phyloP scores from a whole-genome alignment of 2,113 vertebrate genomes.

The Rana temporaria region DNA sequence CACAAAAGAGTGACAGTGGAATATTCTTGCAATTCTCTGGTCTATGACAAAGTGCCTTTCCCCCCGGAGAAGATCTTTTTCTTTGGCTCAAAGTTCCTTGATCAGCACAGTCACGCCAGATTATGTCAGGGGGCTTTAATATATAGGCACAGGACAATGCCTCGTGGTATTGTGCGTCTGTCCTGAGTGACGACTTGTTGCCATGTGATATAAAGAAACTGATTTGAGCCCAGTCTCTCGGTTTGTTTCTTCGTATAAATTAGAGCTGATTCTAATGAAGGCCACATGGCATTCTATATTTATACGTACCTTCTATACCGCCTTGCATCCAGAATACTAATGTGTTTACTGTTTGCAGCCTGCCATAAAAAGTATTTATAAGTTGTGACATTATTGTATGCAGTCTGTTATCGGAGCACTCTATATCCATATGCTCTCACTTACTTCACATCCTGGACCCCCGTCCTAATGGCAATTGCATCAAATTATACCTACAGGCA shows the following conservation, averaged over 20 bases:
- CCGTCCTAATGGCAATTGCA: slow-evolving; percentile 20
- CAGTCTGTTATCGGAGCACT: slow-evolving; percentile 12
- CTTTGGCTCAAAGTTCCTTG: not conserved
- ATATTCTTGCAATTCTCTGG: slow-evolving; percentile 20
- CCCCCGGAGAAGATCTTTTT: slow-evolving; percentile 24
- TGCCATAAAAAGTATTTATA: slow-evolving; percentile 22
- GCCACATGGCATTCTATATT: slow-evolving; percentile 29
- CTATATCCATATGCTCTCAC: slow-evolving; percentile 24
- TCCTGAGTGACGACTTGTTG: slow-evolving; percentile 22
- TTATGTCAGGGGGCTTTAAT: slow-evolving; percentile 53
- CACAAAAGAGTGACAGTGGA: slow-evolving; percentile 45
- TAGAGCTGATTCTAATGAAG: slow-evolving; percentile 7
- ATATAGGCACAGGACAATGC: slow-evolving; percentile 47
- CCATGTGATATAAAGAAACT: slow-evolving; percentile 49
- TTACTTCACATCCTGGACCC: slow-evolving; percentile 12
- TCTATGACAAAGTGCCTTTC: slow-evolving; percentile 17
- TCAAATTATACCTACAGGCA: slow-evolving; percentile 6
- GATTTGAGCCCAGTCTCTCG: not conserved
- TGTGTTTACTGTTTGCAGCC: slow-evolving; percentile 20
- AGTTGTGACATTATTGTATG: slow-evolving; percentile 36
- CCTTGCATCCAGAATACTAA: slow-evolving; percentile 13
- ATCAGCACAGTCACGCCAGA: slow-evolving; percentile 48
- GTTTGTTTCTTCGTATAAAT: not conserved
- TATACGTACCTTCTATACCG: not conserved
- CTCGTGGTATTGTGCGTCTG: slow-evolving; percentile 13